Base-by-base conservation (phyloP, 2,888 invertebrate genomes). In the Lithophane ornitopus region DNA sequence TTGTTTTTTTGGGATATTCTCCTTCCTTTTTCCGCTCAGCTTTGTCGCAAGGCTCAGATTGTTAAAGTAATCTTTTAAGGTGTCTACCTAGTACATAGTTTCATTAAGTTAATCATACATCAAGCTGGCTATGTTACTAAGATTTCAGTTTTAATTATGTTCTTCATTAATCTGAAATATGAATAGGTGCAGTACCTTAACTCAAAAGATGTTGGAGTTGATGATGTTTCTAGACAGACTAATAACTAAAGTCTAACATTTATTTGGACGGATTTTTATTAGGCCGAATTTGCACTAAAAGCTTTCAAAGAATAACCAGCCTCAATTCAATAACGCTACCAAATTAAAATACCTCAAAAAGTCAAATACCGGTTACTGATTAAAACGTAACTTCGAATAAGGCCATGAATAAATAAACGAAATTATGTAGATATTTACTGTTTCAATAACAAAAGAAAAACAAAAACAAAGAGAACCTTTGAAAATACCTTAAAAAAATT, bases 331-430 rank as follows among this genome's bases (percentile, higher is more conserved):
- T 74, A 56, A 41, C 2, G 49, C 12, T 22, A 54, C 46, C 22
- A 22, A 76, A 59, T 46, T 67, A 34, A 56, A 77, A 58, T 71
- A 68, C 28, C 3, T 16, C 66, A 63, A n/a, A 16, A 80, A 80
- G 11, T 54, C 34, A 65, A 65, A 66, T 67, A 63, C 67, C 54
- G 26, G 78, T 68, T 82, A 34, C 46, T 68, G 62, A 82, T 82
- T 82, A 82, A 77, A 81, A 81, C 62, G 41, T 65, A 39, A 76
- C 62, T 46, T 46, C 39, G 39, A 54, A 68, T 68, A 61, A 71
- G 68, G 26, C 49, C 62, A 77, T 52, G 68, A 67, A 49, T 80
- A 73, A 61, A 75, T 58, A 66, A 65, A 68, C 66, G 49, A 49
- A 71, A 72, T 68, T 68, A 76, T 73, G 72, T 71, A 80, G 22